Conservation (phyloP, 2,113 vertebrate genomes). For the Ptilonorhynchus violaceus region DNA sequence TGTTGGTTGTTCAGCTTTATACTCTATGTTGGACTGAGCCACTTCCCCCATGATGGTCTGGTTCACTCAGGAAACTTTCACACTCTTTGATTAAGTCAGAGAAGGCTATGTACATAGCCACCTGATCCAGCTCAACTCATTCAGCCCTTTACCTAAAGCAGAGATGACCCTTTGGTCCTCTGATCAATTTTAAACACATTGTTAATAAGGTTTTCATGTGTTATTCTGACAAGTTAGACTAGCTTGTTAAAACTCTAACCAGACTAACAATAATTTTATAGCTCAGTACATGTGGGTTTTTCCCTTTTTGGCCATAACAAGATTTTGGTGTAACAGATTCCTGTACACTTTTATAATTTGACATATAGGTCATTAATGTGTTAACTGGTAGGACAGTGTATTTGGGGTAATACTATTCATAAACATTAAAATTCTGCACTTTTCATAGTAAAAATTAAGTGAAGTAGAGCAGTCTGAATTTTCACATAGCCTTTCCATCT, state of each 20-base stretch:
- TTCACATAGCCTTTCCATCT: neutral
- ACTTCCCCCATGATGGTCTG: neutral
- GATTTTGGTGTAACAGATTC: neutral
- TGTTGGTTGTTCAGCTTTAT: neutral
- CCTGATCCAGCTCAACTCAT: neutral
- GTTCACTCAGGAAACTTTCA: neutral
- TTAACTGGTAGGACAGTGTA: neutral
- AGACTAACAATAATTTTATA: neutral
- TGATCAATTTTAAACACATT: neutral
- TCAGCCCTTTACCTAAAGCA: neutral
- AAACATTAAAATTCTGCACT: neutral
- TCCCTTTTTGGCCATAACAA: neutral
- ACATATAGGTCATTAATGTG: neutral
- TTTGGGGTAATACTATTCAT: neutral
- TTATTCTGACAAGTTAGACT: neutral
- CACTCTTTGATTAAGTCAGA: neutral
- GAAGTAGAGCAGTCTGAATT: neutral
- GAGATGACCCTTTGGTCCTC: neutral
- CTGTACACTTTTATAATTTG: neutral
- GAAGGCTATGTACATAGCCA: neutral
- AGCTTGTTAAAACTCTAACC: neutral
- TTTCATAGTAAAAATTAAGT: neutral
- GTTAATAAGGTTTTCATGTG: neutral
- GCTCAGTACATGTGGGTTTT: neutral
- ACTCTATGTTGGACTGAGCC: fast-evolving